phyloP scores from a whole-genome alignment of 2,113 vertebrate genomes.

The Passerina amoena region DNA sequence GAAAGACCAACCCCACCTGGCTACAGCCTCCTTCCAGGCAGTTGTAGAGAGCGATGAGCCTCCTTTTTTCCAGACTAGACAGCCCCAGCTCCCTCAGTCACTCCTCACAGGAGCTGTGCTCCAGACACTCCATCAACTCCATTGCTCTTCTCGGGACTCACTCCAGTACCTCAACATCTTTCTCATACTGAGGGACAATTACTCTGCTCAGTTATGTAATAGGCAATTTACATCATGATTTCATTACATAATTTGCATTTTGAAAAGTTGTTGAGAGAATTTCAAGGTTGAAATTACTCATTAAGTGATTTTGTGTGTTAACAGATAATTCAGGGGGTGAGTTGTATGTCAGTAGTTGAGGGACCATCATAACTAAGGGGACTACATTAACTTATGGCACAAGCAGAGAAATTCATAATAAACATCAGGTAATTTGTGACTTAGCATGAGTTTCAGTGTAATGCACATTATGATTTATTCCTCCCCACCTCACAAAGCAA shows the following conservation, averaged over 20 bases:
- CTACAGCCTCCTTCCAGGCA: background rate
- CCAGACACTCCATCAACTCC: background rate
- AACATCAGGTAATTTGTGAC: background rate
- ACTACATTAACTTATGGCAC: background rate
- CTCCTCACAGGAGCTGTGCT: background rate
- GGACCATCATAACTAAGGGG: background rate
- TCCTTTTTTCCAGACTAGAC: background rate
- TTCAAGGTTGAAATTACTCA: background rate
- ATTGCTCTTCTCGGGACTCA: background rate
- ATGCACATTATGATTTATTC: background rate
- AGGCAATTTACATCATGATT: background rate
- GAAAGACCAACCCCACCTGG: background rate
- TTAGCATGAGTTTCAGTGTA: background rate
- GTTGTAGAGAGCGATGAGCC: background rate
- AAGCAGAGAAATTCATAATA: background rate
- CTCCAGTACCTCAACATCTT: background rate
- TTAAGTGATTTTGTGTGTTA: background rate
- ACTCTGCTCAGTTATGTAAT: background rate
- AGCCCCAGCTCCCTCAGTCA: background rate
- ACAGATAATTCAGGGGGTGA: background rate
- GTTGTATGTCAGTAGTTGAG: background rate
- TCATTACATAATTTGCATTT: background rate
- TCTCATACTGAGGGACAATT: background rate
- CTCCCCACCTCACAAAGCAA: background rate
- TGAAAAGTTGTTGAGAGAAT: background rate